Base-by-base conservation (phyloP, 2,888 invertebrate genomes). In the Drosophila seclusa region DNA sequence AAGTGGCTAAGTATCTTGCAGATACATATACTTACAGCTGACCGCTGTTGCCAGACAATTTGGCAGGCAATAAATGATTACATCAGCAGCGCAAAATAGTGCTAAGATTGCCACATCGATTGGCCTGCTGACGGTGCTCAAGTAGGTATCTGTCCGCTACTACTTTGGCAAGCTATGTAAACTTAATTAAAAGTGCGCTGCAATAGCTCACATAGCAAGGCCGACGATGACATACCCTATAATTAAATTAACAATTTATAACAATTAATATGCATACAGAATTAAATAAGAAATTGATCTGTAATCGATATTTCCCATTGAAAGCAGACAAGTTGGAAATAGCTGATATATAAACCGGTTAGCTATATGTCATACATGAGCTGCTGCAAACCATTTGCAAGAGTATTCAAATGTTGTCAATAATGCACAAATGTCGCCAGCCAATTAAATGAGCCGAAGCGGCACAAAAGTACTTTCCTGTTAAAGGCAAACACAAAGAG, bases 1-100 rank as follows among this genome's bases (percentile, higher is more conserved):
- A 29, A 10, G 53, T 40, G 13, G 38, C 49, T 40, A 13, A 58
- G 70, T 69, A 57, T 34, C 48, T 69, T 40, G 48, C 53, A 67
- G 66, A 67, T 67, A 55, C 55, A 40, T 27, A 38, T 55, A n/a
- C 38, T n/a, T 38, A 55, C 40, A 29, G 27, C 36, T 42, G 57
- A 31, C 40, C 21, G 16, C 16, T 53, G 29, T 34, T 67, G 66
- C 59, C 66, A 70, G 70, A 79, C 80, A 63, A 62, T 79, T 70
- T 74, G 75, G 66, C 71, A 68, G 65, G 50, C 50, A 61, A 38
- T 54, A 38, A 29, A 36, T 75, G 86, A 80, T 86, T 88, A 88
- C 85, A 85, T 90, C 85, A 90, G 80, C 89, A 66, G 72, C 62
- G 60, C 70, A 80, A 88, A 90, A 85, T 61, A 62, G 57, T 71